Conservation (phyloP, 2,113 vertebrate species). For the Corydoras sp. region DNA sequence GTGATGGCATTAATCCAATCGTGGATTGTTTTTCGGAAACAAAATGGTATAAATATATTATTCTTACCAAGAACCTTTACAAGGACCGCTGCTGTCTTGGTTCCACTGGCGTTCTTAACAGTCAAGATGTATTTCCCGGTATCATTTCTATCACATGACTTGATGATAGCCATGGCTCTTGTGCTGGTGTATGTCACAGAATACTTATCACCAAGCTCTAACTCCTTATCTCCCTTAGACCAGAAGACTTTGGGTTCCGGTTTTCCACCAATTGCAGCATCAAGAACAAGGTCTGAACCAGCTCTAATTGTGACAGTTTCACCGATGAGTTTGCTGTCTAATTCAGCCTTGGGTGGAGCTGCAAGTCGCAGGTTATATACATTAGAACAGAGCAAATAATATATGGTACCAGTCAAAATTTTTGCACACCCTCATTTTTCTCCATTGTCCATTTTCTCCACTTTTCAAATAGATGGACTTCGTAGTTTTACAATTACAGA, state of each 20-base stretch:
- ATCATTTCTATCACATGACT: conserved; percentile 90
- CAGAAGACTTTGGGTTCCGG: conserved; percentile 95
- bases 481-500: no score
- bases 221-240: conserved; percentile 88
- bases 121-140: conserved; percentile 88
- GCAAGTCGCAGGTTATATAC: conserved; percentile 27
- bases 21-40: not conserved
- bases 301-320: conserved; percentile 82
- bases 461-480: not conserved
- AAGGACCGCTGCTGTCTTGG: conserved; percentile 78
- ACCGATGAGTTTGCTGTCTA: conserved; percentile 83
- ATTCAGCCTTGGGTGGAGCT: conserved; percentile 93
- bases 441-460: not conserved
- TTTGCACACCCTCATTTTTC: no score
- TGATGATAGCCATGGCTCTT: conserved; percentile 89
- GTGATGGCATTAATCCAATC: not conserved
- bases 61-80: conserved; percentile 94
- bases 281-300: conserved; percentile 91
- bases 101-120: conserved; percentile 90
- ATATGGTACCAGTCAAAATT: not conserved
- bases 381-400: conserved; percentile 6
- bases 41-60: not conserved
- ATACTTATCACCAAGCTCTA: conserved; percentile 89
- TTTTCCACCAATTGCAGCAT: conserved; percentile 91
- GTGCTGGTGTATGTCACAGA: conserved; percentile 90